Evolutionary conservation across 2,113 vertebrate species (phyloP).

Genomic region (Hyaena hyaena): DNA sequence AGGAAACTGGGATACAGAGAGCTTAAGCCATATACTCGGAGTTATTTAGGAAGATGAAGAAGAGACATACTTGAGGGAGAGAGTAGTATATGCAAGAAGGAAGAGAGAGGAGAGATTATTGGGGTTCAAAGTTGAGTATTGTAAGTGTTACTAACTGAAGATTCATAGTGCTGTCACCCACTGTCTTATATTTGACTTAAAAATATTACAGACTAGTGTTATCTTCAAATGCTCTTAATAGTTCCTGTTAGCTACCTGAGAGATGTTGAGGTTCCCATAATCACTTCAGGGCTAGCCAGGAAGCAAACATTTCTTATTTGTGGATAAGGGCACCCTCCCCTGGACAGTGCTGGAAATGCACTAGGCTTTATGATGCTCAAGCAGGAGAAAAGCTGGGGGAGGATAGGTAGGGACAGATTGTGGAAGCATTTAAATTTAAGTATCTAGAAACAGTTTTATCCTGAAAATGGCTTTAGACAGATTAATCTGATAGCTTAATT

Average conservation of each 20-base stretch:
- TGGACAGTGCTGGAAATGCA: conserved; percentile 22
- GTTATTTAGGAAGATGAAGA: background rate
- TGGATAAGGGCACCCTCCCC: background rate
- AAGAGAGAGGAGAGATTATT: background rate
- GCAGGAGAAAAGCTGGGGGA: background rate
- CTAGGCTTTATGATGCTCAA: background rate
- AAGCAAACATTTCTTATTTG: background rate
- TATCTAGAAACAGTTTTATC: background rate
- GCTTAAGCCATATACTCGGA: background rate
- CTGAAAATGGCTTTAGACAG: background rate
- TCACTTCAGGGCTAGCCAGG: background rate
- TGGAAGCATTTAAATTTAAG: background rate
- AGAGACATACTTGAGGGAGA: background rate
- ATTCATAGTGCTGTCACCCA: background rate
- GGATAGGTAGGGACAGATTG: background rate
- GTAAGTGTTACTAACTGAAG: background rate
- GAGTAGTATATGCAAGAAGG: background rate
- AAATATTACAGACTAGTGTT: background rate
- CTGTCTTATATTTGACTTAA: background rate
- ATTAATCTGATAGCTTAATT: background rate
- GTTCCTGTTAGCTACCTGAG: background rate
- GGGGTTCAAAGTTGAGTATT: background rate
- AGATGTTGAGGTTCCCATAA: background rate
- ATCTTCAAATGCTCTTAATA: background rate
- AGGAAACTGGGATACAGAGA: background rate